These are phyloP conservation scores for Pitta sordida DNA, from an alignment of 2,113 vertebrate species.

Conservation along the genomic window DNA sequence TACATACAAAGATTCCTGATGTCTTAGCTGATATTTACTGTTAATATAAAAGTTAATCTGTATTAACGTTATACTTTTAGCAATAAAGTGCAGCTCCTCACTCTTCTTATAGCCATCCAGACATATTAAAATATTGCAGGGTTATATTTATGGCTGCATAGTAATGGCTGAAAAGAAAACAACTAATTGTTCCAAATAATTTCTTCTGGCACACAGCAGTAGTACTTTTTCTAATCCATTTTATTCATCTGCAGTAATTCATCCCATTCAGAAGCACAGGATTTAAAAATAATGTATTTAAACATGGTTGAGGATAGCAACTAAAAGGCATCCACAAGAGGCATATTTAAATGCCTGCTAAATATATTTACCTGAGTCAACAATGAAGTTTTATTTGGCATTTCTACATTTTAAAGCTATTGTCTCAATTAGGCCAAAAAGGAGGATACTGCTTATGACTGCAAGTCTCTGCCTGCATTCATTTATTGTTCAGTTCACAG, in stretches of 20 bases:
- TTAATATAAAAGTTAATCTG: background rate
- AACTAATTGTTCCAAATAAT: background rate
- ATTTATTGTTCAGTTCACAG: constrained; percentile 82
- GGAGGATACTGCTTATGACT: constrained; percentile 51
- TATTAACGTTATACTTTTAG: background rate
- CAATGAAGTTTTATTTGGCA: constrained; percentile 8
- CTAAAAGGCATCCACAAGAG: constrained; percentile 42
- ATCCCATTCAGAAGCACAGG: background rate
- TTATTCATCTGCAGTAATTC: constrained; percentile 7
- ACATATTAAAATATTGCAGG: background rate
- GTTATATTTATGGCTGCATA: background rate
- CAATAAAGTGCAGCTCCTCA: background rate
- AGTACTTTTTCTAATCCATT: background rate
- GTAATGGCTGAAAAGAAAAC: background rate
- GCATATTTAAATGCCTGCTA: constrained; percentile 27
- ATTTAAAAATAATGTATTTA: constrained; percentile 39
- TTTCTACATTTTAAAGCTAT: constrained; percentile 52
- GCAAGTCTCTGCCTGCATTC: constrained; percentile 68
- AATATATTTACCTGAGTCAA: constrained; percentile 50
- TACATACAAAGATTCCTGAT: fast-evolving
- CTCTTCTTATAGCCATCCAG: fast-evolving
- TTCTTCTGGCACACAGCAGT: background rate
- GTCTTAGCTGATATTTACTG: background rate
- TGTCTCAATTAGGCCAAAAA: constrained; percentile 65
- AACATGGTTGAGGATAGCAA: constrained; percentile 16